Evolutionary conservation across 2,888 invertebrate species (phyloP).

Genomic region (Parnassius glacialis): DNA sequence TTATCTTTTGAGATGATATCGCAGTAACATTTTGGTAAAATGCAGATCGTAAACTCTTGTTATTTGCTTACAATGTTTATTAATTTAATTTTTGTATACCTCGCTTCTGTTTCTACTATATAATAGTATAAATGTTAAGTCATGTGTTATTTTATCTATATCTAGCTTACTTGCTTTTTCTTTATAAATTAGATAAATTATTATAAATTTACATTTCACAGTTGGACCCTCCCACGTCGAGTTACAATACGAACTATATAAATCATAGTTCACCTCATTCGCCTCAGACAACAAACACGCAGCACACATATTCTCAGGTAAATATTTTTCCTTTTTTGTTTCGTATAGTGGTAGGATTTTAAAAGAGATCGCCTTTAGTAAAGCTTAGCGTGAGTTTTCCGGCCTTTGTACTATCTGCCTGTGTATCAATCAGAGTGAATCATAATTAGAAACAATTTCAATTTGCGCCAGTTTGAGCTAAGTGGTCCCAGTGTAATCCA

Average conservation of each 20-base stretch:
- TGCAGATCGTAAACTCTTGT: neutral
- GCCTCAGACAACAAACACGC: constrained; percentile 68
- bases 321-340: constrained; percentile 11
- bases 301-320: constrained; percentile 72
- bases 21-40: neutral
- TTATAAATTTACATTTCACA: constrained; percentile 37
- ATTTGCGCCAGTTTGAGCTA: neutral
- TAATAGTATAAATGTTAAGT: constrained; percentile 20
- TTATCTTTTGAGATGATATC: neutral
- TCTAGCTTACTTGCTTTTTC: constrained; percentile 39
- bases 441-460: too few relatives aligned
- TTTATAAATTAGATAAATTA: constrained; percentile 24
- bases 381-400: too few relatives aligned
- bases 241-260: constrained; percentile 67
- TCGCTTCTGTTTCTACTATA: constrained; percentile 18
- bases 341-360: too few relatives aligned
- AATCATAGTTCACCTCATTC: constrained; percentile 74
- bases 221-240: constrained; percentile 70
- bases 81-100: neutral
- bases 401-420: too few relatives aligned
- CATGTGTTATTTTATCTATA: constrained; percentile 7
- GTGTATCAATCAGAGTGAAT: too few relatives aligned
- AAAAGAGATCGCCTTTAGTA: too few relatives aligned
- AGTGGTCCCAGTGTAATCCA: too few relatives aligned
- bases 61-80: constrained; percentile 15